These are phyloP conservation scores for Epsilonema sp. DNA, from an alignment of 2,888 invertebrate species.

Conservation along the genomic window DNA sequence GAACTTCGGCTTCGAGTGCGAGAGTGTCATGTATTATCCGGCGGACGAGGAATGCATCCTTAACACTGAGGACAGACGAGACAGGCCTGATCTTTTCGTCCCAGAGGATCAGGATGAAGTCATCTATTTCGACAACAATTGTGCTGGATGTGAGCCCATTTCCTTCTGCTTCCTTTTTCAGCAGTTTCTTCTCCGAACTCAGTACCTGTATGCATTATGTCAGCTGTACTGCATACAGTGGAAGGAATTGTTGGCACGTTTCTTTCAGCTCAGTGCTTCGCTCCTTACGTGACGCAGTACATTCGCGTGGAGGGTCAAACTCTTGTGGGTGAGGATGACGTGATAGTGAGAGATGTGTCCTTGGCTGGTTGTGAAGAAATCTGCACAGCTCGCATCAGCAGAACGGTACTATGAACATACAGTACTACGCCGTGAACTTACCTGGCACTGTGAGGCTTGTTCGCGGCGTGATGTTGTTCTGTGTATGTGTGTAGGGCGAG, in stretches of 20 bases:
- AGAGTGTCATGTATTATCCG: constrained; percentile 28
- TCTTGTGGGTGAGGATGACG: constrained; percentile 21
- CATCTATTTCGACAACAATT: constrained; percentile 29
- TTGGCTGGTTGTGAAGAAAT: constrained; percentile 21
- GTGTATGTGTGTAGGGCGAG: constrained; percentile 15
- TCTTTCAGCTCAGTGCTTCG: constrained; percentile 24
- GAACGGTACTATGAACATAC: no score
- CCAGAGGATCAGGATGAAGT: constrained; percentile 26
- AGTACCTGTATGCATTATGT: no score
- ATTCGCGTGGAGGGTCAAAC: constrained; percentile 23
- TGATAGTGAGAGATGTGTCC: constrained; percentile 19
- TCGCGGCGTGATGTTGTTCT: no score
- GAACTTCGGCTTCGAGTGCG: constrained; percentile 27
- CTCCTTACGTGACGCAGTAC: constrained; percentile 27
- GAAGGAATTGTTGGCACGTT: not conserved
- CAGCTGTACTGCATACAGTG: no score
- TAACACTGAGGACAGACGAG: constrained; percentile 19
- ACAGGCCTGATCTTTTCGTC: constrained; percentile 23
- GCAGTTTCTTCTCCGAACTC: no score
- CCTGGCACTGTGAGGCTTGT: no score
- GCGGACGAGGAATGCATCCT: constrained; percentile 26
- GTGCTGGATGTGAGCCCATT: constrained; percentile 23
- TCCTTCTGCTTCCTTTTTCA: not conserved
- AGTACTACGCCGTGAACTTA: no score
- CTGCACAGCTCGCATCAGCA: constrained; percentile 23